These are phyloP conservation scores for Paguma larvata DNA, from an alignment of 2,797 vertebrate species.

Conservation along the genomic window DNA sequence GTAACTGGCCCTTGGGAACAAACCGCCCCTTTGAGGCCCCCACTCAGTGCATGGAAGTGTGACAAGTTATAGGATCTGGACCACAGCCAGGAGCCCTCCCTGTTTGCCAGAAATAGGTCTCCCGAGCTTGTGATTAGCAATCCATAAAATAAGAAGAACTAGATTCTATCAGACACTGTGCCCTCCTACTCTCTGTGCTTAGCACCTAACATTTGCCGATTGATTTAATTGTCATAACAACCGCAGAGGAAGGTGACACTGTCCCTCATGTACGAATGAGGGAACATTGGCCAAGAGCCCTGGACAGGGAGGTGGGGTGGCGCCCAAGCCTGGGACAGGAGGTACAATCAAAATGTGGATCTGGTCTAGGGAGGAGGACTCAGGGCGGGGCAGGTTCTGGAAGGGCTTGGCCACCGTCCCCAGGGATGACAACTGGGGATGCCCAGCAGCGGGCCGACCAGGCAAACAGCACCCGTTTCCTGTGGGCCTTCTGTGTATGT, in stretches of 20 bases:
- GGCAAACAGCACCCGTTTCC: too few species aligned
- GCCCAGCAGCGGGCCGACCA: background rate
- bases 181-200: too few species aligned
- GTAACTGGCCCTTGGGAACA: background rate
- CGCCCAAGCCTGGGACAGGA: accelerated
- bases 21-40: background rate
- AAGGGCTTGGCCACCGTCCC: too few species aligned
- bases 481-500: background rate
- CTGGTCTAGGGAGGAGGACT: background rate
- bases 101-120: background rate
- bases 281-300: background rate
- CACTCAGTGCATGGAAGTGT: background rate
- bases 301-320: background rate
- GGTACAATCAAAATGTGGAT: background rate
- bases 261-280: background rate
- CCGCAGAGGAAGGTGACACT: background rate
- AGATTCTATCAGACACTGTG: background rate
- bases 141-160: background rate
- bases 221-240: background rate
- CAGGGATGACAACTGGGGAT: accelerated
- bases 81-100: background rate
- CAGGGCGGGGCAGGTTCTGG: background rate
- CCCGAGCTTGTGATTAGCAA: background rate
- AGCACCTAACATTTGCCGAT: background rate
- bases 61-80: background rate